Evolutionary conservation across 2,888 invertebrate species (phyloP), one percentile per base, ranked within the genome.

Genomic region (Lysandra coridon): DNA sequence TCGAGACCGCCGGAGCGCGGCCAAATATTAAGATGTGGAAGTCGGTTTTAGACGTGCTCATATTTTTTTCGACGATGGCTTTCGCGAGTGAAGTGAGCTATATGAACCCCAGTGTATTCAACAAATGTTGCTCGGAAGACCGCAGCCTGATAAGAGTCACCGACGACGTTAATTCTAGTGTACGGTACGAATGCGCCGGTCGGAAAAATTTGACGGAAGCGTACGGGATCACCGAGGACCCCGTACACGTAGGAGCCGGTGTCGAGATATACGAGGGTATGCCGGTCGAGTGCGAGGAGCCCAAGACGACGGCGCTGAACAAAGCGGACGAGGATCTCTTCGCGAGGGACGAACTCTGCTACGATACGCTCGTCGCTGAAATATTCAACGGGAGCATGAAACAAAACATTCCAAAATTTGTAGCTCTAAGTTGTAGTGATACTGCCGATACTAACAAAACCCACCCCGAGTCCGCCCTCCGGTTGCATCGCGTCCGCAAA

Each of bases 71-170:
- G 82, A 79, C 81, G 77, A 80, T 82, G 17, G 85, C 73, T 76
- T 74, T 77, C 74, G 79, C 79, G 30, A 77, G 49, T 49, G 69
- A 81, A 76, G 79, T 78, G 75, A 83, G 84, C 79, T 85, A 85
- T 82, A 80, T 77, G 76, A 85, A 86, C 82, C 81, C 82, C 60
- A 82, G 84, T 79, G 84, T 87, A 83, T 92, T 94, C 84, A 88
- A 88, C 79, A 95, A 94, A 87, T 95, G 95, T 84, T 95, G 95
- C 85, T 85, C 86, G 3, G 85, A 85, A 73, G 84, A 84, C 81
- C 84, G 91, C 81, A 90, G 88, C 84, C 88, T 95, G 75, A 81
- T 91, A 79, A 91, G 88, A 87, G 84, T 90, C 81, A 83, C 83
- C 4, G 85, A 87, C 78, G 86, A 87, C 78, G 82, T 83, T 69